Percentiles rank a stretch among this genome's conserved stretches.
Evolutionary conservation across 2,113 vertebrate genomes (phyloP).

Genomic region (Haemorhous mexicanus): DNA sequence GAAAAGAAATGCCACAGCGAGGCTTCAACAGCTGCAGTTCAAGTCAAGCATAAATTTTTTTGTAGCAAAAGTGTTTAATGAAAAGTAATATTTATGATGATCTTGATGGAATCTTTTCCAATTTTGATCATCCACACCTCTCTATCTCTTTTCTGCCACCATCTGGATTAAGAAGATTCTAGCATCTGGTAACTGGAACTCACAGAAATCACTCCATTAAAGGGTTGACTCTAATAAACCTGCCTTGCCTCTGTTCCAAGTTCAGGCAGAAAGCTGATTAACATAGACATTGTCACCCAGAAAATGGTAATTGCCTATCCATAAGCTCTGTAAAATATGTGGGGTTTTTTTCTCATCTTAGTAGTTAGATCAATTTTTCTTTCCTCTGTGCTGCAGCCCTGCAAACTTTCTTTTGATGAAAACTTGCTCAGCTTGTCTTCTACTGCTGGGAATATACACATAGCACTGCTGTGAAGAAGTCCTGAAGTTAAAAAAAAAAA

Average conservation of each 20-base stretch:
- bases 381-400: neutral
- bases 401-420: neutral
- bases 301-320: neutral
- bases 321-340: neutral
- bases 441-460: neutral
- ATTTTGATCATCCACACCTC: neutral
- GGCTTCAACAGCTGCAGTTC: neutral
- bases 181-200: neutral
- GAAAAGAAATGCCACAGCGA: rapidly evolving
- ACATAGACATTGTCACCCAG: neutral
- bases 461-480: neutral
- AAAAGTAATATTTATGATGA: neutral
- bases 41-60: neutral
- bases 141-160: neutral
- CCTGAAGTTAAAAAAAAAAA: neutral
- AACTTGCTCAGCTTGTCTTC: neutral
- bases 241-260: neutral
- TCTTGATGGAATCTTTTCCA: neutral
- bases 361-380: neutral
- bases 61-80: neutral
- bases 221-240: neutral
- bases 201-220: neutral
- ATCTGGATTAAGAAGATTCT: neutral
- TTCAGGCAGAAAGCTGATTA: neutral
- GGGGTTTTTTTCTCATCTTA: neutral